These are phyloP conservation scores for Gymnosoma rotundatum DNA, from an alignment of 2,888 invertebrate species.

Conservation along the genomic window DNA sequence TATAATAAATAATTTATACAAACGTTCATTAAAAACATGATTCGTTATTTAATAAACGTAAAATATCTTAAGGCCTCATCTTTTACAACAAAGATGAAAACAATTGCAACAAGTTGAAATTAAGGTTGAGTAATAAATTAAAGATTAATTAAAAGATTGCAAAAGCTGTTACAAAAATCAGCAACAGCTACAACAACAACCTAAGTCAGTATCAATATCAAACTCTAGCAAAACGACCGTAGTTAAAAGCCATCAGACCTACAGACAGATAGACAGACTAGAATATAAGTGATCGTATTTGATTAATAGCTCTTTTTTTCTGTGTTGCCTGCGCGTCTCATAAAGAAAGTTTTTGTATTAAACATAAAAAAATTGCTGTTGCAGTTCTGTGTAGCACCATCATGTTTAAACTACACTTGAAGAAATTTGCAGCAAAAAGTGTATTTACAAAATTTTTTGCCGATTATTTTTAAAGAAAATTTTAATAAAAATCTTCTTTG, in stretches of 20 bases:
- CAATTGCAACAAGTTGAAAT: constrained; percentile 61
- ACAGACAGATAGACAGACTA: constrained; percentile 3
- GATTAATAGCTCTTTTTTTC: constrained; percentile 71
- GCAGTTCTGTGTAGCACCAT: background rate
- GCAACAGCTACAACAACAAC: constrained; percentile 4
- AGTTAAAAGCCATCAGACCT: background rate
- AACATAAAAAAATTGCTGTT: constrained; percentile 27
- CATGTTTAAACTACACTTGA: constrained; percentile 21
- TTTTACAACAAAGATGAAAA: constrained; percentile 49
- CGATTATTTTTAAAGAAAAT: too few relatives aligned
- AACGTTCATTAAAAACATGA: constrained; percentile 47
- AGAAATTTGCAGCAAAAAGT: background rate
- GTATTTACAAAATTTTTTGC: too few relatives aligned
- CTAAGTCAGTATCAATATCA: constrained; percentile 24
- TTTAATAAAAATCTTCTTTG: too few relatives aligned
- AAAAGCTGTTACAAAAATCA: constrained; percentile 57
- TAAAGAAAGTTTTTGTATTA: constrained; percentile 1
- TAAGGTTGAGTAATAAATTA: constrained; percentile 73
- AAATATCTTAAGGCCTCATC: background rate
- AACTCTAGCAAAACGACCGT: background rate
- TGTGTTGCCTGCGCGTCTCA: constrained; percentile 43
- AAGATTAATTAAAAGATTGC: constrained; percentile 74
- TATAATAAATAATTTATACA: constrained; percentile 46
- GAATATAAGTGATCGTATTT: constrained; percentile 38
- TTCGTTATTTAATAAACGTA: constrained; percentile 14